Base-by-base conservation (phyloP, 1,140 invertebrate genomes). In the Sipha flava region DNA sequence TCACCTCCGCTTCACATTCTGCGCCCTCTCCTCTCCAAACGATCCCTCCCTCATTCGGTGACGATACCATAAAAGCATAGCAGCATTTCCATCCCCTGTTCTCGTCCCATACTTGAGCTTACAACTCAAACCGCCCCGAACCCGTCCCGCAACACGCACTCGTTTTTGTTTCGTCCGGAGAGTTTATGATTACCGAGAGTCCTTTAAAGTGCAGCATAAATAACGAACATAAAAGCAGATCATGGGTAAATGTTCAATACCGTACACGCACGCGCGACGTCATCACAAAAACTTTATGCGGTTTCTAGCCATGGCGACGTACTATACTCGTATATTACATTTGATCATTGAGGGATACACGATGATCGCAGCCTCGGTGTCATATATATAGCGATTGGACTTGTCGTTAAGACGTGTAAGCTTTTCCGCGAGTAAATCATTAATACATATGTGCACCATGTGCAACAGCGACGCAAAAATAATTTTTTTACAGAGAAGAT, bases 141-240 rank as follows among this genome's bases (percentile, higher is more conserved):
- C 45, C 7, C 10, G 2, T 14, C 52, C 34, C 9, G 1, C 4
- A 37, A 40, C 40, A 43, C 64, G 14, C 14, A 26, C 64, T 40
- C 64, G 64, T 66, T 66, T n/a, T 66, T 43, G 64, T 66, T 66
- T 66, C 31, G 62, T 18, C 62, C 34, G 21, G 0, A 43, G 64
- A 66, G 64, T 66, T 66, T 66, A 66, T 66, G 64, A 66, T 66
- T 66, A 66, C 64, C 37, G 37, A 43, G 64, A 66, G 34, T 37
- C 64, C 64, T 43, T 43, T 66, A 66, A 66, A 66, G 64, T 66
- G 64, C 64, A 21, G 64, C 37, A 66, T 66, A 66, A 66, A 66
- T 66, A 66, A 66, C 64, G 64, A 16, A 66, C 64, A 43, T 66
- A 66, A 66, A 66, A 66, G 64, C 64, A 16, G 40, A 66, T 66